These are phyloP conservation scores for Paguma larvata DNA, from an alignment of 2,797 vertebrate genomes.

Conservation along the genomic window DNA sequence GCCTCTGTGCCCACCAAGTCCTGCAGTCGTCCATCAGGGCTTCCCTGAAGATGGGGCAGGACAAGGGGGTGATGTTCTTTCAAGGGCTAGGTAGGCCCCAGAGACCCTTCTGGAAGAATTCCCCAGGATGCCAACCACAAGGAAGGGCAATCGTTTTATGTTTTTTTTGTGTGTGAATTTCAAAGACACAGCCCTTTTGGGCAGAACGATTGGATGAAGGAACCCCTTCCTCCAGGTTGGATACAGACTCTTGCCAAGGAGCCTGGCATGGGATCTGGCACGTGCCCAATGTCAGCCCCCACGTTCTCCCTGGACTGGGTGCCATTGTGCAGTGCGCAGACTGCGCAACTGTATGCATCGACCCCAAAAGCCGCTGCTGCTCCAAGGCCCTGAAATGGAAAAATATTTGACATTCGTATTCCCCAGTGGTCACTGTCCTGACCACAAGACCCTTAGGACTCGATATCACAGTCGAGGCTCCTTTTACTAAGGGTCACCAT, in stretches of 20 bases:
- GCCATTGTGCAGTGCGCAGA: neutral
- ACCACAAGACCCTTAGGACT: neutral
- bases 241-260: neutral
- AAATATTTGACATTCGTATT: neutral
- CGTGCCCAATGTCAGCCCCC: too few species aligned
- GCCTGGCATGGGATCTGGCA: neutral
- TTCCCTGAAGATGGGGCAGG: neutral
- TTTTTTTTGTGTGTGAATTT: neutral
- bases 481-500: neutral
- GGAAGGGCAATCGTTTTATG: too few species aligned
- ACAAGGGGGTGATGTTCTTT: neutral
- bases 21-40: neutral
- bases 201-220: neutral
- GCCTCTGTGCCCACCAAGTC: neutral
- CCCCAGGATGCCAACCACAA: neutral
- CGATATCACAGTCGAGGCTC: neutral
- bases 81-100: too few species aligned
- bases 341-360: neutral
- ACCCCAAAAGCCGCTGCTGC: neutral
- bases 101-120: neutral
- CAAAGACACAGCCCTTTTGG: neutral
- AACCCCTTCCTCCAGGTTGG: neutral
- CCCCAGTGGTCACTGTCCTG: neutral
- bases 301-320: neutral
- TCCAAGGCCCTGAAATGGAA: neutral